Percentiles rank a stretch among this genome's conserved stretches.
phyloP scores from a whole-genome alignment of 2,797 vertebrate genomes.

The Meda fulgida region DNA sequence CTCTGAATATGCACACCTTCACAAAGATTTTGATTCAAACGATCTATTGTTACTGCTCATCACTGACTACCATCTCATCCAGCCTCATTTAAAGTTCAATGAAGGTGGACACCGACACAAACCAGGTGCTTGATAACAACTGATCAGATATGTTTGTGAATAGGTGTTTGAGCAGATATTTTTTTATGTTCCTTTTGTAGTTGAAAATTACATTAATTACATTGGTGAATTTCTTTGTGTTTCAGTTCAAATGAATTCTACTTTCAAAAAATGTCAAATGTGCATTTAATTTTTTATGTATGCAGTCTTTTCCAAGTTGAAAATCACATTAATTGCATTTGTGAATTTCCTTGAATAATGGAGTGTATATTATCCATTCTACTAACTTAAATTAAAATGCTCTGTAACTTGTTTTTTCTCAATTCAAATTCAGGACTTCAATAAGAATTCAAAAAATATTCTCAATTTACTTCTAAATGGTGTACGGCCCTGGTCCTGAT shows the following conservation, averaged over 20 bases:
- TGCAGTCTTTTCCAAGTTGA: background rate
- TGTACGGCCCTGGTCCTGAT: background rate
- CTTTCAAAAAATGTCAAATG: too few species aligned
- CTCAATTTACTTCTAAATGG: background rate
- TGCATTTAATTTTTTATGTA: too few species aligned
- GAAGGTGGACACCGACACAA: background rate
- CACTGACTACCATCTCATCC: slow-evolving; percentile 9
- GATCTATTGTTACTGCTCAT: slow-evolving; percentile 19
- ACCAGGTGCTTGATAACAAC: background rate
- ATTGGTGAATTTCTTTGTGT: background rate
- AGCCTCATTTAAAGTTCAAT: slow-evolving; percentile 18
- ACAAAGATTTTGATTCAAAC: slow-evolving; percentile 16
- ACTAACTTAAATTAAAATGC: background rate
- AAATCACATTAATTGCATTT: background rate
- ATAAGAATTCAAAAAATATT: background rate
- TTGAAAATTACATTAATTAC: background rate
- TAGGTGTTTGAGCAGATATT: background rate
- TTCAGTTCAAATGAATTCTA: background rate
- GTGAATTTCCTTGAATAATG: background rate
- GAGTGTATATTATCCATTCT: too few species aligned
- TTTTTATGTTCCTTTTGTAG: background rate
- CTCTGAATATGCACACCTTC: background rate
- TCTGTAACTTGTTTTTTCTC: background rate
- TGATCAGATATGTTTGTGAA: background rate
- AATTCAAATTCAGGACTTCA: background rate